Percentiles rank a stretch among this genome's conserved stretches.
These are phyloP conservation scores for Spatulosminthurus flaviceps DNA, from an alignment of 2,888 invertebrate genomes.

Conservation along the genomic window DNA sequence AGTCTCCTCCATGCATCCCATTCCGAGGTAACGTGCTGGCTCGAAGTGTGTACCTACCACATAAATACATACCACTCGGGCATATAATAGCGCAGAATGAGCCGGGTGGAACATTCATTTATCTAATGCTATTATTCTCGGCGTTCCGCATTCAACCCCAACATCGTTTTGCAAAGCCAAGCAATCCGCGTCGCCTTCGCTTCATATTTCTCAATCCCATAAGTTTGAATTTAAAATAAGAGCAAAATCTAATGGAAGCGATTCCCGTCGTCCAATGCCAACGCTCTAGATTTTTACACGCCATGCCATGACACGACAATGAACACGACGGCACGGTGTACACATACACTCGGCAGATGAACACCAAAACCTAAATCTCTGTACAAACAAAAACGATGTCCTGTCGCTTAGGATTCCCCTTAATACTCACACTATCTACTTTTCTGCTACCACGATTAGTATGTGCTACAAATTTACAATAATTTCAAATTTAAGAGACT, in stretches of 20 bases:
- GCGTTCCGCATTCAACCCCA: conserved; percentile 38
- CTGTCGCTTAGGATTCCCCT: background rate
- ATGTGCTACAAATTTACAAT: no score
- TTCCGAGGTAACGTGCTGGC: background rate
- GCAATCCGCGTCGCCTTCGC: conserved; percentile 39
- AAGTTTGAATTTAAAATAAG: conserved; percentile 43
- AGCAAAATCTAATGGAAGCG: conserved; percentile 38
- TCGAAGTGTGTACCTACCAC: conserved; percentile 1
- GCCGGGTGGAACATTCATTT: conserved; percentile 30
- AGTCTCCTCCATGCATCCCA: background rate
- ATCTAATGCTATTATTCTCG: conserved; percentile 39
- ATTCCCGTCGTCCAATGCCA: conserved; percentile 32
- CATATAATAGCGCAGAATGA: conserved; percentile 28
- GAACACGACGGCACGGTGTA: background rate
- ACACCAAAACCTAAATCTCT: background rate
- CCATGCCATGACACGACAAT: conserved; percentile 20
- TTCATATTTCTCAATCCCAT: conserved; percentile 42
- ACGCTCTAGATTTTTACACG: conserved; percentile 35
- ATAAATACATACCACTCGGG: background rate
- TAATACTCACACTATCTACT: no score
- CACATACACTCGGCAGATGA: background rate
- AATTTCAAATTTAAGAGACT: no score
- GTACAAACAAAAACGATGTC: background rate
- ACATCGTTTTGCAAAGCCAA: conserved; percentile 35
- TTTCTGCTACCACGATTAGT: no score